Evolutionary conservation across 2,888 invertebrate genomes (phyloP).

Genomic region (Zaprionus obscuricornis): DNA sequence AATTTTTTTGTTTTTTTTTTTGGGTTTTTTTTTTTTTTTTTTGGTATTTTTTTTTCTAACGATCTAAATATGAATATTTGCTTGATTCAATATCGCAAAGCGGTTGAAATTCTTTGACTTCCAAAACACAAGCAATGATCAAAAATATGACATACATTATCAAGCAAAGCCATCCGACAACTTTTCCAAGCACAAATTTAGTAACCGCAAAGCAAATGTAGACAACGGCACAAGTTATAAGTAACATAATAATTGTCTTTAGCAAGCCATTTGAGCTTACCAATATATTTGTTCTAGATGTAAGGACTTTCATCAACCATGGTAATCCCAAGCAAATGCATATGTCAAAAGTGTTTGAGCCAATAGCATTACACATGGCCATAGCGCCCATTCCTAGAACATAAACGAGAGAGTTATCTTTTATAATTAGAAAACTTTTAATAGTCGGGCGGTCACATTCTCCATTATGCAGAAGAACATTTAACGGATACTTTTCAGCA

Average conservation of each 20-base stretch:
- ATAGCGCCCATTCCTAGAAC: slow-evolving; percentile 90
- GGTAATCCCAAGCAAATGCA: slow-evolving; percentile 92
- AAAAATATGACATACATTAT: slow-evolving; percentile 93
- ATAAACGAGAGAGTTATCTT: neutral
- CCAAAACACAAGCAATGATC: slow-evolving; percentile 83
- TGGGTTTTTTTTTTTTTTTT: no score
- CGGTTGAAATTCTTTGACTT: slow-evolving; percentile 1
- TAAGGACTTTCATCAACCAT: slow-evolving; percentile 92
- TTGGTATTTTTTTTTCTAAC: no score
- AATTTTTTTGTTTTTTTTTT: no score
- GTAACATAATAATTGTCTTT: slow-evolving; percentile 92
- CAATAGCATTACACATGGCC: slow-evolving; percentile 95
- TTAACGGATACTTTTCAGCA: no score
- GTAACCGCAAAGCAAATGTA: slow-evolving; percentile 90
- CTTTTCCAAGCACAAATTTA: slow-evolving; percentile 91
- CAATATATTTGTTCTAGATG: slow-evolving; percentile 88
- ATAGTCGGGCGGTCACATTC: no score
- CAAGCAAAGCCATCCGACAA: slow-evolving; percentile 91
- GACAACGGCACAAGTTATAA: slow-evolving; percentile 91
- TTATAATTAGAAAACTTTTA: no score
- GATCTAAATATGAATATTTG: neutral
- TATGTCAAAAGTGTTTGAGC: slow-evolving; percentile 95
- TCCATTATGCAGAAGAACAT: no score
- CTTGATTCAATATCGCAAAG: slow-evolving; percentile 46
- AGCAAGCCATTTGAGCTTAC: slow-evolving; percentile 93